phyloP scores from a whole-genome alignment of 2,797 vertebrate species.

The Alectoris magna region DNA sequence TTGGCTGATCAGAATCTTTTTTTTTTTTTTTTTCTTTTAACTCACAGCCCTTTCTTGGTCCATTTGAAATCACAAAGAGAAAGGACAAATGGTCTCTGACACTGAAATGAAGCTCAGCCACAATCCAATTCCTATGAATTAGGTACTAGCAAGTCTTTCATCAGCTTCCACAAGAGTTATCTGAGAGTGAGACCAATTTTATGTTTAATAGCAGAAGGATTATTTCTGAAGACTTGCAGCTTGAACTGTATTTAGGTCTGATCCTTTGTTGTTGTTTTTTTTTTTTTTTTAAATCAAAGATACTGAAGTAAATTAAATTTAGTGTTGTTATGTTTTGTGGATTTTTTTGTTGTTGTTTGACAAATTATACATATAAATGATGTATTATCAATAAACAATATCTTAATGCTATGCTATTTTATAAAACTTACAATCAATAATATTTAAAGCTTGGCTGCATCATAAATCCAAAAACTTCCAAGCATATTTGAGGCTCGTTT shows the following conservation, averaged over 20 bases:
- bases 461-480: neutral
- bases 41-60: neutral
- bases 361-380: neutral
- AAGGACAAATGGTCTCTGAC: neutral
- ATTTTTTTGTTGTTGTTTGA: neutral
- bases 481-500: neutral
- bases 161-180: neutral
- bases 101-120: neutral
- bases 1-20: neutral
- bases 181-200: neutral
- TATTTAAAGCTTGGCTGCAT: neutral
- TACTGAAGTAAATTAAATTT: neutral
- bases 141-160: neutral
- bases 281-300: neutral
- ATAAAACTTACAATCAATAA: neutral
- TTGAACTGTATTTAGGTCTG: neutral
- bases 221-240: neutral
- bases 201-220: neutral
- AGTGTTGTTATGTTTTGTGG: neutral
- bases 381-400: neutral
- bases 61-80: neutral
- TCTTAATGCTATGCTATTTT: accelerated
- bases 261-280: neutral
- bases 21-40: neutral
- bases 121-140: neutral